Base-by-base conservation (phyloP, 2,113 vertebrate species). In the Melanocharis versteri region DNA sequence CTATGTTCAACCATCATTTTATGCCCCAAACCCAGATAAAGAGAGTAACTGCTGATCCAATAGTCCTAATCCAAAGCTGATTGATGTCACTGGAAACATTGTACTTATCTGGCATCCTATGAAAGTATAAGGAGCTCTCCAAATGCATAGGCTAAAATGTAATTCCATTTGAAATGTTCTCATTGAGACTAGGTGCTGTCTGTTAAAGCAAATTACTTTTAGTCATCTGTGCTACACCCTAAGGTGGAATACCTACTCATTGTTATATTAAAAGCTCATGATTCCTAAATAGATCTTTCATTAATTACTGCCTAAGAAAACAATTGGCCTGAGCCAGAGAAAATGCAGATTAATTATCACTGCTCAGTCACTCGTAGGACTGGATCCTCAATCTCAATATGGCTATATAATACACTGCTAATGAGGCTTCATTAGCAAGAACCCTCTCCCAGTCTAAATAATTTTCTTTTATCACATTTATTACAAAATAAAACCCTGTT, bases 271-370 rank as follows among this genome's bases (percentile, higher is more conserved):
- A 77, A 93, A 90, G n/a, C 54, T 92, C 33, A 6, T 62, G 45
- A 73, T 81, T 90, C 58, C 58, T 54, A 86, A 93, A 76, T 10
- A 94, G 48, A 72, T 37, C 24, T 83, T 93, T 72, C 78, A 69
- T 88, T 87, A 96, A 92, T 88, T 94, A 72, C 10, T 7, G n/a
- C 78, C 61, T 50, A 53, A 86, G 73, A 92, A 93, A 92, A 86
- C 48, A 91, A 90, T 44, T 69, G 78, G 61, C 48, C 73, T 2
- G 2, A 93, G 75, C 28, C 40, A 88, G 57, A 76, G 50, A 76
- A 95, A 91, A 89, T 60, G 42, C 27, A 48, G 73, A 92, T 78
- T 81, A 92, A 92, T 96, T 94, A 66, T 47, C 51, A 40, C 60
- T 66, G 44, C 35, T 95, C 83, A 42, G 69, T 64, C 70, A 77